These are phyloP conservation scores for Cynodonichthys magdalenae DNA, from an alignment of 2,797 vertebrate species.

Conservation along the genomic window DNA sequence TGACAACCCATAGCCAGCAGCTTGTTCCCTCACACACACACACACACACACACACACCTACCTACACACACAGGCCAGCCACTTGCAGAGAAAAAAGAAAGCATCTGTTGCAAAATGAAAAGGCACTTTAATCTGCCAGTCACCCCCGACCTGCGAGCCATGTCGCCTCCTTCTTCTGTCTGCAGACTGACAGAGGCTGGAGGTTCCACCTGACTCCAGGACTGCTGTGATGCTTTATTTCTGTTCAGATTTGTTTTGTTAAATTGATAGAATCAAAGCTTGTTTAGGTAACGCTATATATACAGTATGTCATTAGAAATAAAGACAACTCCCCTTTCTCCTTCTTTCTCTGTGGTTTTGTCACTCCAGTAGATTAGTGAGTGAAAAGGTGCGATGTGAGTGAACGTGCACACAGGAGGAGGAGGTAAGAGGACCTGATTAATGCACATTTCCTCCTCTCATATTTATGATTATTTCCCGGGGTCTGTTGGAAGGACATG, in stretches of 20 bases:
- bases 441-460: constrained; percentile 48
- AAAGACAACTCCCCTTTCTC: neutral
- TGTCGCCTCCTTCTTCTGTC: constrained; percentile 3
- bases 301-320: neutral
- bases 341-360: constrained; percentile 9
- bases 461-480: constrained; percentile 65
- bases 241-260: constrained; percentile 4
- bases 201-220: constrained; percentile 2
- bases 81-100: constrained; percentile 30
- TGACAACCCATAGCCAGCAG: constrained; percentile 51
- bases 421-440: constrained; percentile 51
- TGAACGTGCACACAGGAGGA: constrained; percentile 40
- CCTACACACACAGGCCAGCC: neutral
- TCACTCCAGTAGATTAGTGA: constrained; percentile 40
- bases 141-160: constrained; percentile 14
- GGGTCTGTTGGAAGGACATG: constrained; percentile 64
- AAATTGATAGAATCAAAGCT: too few species aligned
- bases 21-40: neutral
- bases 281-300: too few species aligned
- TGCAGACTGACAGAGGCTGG: constrained; percentile 27
- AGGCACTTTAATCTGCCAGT: constrained; percentile 40
- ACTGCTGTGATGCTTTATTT: constrained; percentile 33
- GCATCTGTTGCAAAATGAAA: constrained; percentile 45
- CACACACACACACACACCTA: constrained; percentile 3
- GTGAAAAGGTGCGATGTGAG: constrained; percentile 42